These are phyloP conservation scores for Cosmia pyralina DNA, from an alignment of 2,888 invertebrate genomes.

Conservation along the genomic window DNA sequence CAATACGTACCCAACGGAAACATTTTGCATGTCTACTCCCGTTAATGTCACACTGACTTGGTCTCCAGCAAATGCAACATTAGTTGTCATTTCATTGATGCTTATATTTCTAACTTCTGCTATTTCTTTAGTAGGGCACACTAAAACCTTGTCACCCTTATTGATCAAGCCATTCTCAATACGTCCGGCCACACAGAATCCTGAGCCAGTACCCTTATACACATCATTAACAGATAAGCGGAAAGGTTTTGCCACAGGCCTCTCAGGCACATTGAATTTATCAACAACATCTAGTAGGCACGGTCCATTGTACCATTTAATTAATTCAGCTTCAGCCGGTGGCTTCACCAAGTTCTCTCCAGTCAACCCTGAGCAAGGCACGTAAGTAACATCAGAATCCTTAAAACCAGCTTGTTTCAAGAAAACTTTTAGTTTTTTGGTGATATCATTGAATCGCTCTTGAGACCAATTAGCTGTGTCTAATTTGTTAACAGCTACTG, in stretches of 20 bases:
- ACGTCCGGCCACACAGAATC: constrained; percentile 96
- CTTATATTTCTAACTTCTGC: constrained; percentile 94
- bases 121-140: constrained; percentile 95
- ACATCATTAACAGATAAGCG: constrained; percentile 98
- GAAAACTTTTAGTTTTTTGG: constrained; percentile 94
- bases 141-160: constrained; percentile 95
- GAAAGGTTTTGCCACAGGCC: constrained; percentile 96
- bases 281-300: constrained; percentile 96
- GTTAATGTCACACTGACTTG: constrained; percentile 95
- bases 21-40: constrained; percentile 95
- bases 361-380: constrained; percentile 98
- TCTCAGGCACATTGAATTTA: constrained; percentile 95
- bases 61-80: constrained; percentile 97
- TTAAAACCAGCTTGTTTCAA: constrained; percentile 97
- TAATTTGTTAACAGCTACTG: constrained; percentile 99
- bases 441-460: constrained; percentile 97
- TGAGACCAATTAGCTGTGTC: constrained; percentile 98
- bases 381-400: constrained; percentile 95
- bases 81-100: constrained; percentile 93
- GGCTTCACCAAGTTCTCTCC: constrained; percentile 96
- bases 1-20: constrained; percentile 96
- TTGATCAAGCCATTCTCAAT: constrained; percentile 97
- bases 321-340: constrained; percentile 91
- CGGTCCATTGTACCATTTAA: constrained; percentile 95
- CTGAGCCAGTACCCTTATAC: constrained; percentile 97